Conservation (phyloP, 1,140 invertebrate genomes). For the Drosophila teissieri region DNA sequence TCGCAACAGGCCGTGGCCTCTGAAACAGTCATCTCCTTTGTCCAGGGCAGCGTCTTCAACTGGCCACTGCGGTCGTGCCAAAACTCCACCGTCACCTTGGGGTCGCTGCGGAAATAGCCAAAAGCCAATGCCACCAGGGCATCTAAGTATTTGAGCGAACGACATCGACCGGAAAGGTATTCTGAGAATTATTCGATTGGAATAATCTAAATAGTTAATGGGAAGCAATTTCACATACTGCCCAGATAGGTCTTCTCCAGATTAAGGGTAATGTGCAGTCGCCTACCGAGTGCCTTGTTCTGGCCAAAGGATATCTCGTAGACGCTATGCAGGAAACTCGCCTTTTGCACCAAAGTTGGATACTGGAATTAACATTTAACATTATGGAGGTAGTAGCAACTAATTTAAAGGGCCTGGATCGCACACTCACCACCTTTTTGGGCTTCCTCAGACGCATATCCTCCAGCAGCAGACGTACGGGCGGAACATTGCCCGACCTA, state of each 20-base stretch:
- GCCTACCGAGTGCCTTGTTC: constrained; percentile 59
- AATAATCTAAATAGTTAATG: too few species aligned
- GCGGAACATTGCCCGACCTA: constrained; percentile 51
- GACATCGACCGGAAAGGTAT: constrained; percentile 50
- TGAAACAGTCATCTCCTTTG: constrained; percentile 41
- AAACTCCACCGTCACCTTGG: constrained; percentile 52
- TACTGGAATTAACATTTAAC: background rate
- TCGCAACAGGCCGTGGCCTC: constrained; percentile 58
- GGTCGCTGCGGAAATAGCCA: constrained; percentile 67
- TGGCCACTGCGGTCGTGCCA: constrained; percentile 59
- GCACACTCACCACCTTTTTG: constrained; percentile 19
- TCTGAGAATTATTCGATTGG: constrained; percentile 32
- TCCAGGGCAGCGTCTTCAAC: constrained; percentile 56
- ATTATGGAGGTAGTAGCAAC: background rate
- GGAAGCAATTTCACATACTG: constrained; percentile 47
- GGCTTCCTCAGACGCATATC: constrained; percentile 26
- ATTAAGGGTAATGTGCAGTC: constrained; percentile 72
- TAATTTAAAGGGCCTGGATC: background rate
- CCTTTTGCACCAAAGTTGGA: background rate
- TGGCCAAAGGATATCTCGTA: constrained; percentile 66
- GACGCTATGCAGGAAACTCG: constrained; percentile 38
- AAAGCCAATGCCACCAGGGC: constrained; percentile 72
- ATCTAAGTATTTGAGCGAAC: constrained; percentile 58
- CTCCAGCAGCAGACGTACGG: constrained; percentile 58
- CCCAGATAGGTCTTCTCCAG: constrained; percentile 61